phyloP scores from a whole-genome alignment of 2,113 vertebrate species.

The Nycticebus coucang region DNA sequence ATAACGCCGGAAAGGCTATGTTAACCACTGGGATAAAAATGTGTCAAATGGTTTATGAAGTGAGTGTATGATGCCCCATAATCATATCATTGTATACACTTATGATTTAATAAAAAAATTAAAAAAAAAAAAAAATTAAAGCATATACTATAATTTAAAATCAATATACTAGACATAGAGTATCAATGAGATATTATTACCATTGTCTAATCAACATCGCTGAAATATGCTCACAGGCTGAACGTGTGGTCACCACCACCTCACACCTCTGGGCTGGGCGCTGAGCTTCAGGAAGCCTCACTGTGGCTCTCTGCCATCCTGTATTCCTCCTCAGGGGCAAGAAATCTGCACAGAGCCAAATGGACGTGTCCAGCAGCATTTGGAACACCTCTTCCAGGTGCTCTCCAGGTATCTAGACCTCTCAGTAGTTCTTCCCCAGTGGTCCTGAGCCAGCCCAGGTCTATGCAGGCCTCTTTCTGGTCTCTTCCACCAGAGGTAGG shows the following conservation, averaged over 20 bases:
- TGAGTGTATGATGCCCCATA: too few species aligned
- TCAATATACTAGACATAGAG: conserved; percentile 64
- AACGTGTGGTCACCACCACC: not conserved
- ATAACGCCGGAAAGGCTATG: too few species aligned
- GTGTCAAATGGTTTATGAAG: too few species aligned
- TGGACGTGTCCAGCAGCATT: not conserved
- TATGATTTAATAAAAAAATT: too few species aligned
- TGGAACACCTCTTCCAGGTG: not conserved
- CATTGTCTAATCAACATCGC: conserved; percentile 45
- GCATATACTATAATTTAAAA: conserved; percentile 55
- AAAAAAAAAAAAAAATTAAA: too few species aligned
- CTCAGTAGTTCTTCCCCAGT: not conserved
- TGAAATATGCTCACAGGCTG: conserved; percentile 63
- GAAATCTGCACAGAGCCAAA: not conserved
- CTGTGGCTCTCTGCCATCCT: not conserved
- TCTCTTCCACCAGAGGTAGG: not conserved
- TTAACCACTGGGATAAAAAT: too few species aligned
- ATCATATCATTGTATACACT: too few species aligned
- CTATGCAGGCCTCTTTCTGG: not conserved
- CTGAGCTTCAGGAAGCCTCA: not conserved
- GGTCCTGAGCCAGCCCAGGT: not conserved
- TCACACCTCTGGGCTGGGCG: not conserved
- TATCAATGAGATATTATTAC: conserved; percentile 46
- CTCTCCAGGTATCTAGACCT: not conserved
- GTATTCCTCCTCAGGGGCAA: not conserved